Base-by-base conservation (phyloP, 2,797 vertebrate genomes). In the Sebastes steindachneri region DNA sequence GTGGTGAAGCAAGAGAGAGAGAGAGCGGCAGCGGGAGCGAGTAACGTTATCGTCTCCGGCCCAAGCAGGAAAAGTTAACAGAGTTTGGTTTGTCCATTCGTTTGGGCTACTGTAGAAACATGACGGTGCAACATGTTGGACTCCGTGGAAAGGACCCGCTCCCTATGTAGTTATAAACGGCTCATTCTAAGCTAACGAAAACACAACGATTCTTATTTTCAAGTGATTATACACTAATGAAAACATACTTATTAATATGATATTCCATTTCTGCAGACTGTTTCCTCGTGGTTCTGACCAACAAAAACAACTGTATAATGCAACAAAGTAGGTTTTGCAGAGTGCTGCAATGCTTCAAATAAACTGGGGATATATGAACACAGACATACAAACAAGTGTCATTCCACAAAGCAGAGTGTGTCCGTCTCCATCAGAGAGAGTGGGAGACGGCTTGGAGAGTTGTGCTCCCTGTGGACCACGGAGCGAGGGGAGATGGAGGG, bases 401-500 rank as follows among this genome's bases (percentile, higher is more conserved):
- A 53, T 67, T 74, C 75, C 25, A n/a, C 68, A n/a, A 73, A 66
- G 31, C 83, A 23, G 73, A 81, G 58, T 80, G 79, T 81, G 77
- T 82, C 87, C 55, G 58, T 82, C 70, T 88, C 77, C 60, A 79
- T 80, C 67, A 86, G 69, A 55, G 66, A 63, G 28, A 51, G 83
- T n/a, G 53, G 53, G 75, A 26, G 60, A 37, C 35, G 2, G 65
- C 59, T 48, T 37, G 63, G 74, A 5, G 75, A 80, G 74, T 35
- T 65, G n/a, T 53, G 63, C 35, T 83, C 83, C 83, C 82, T 4
- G 66, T 54, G 73, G 88, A 75, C 80, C 5, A 0, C 28, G 1
- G 58, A 82, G 65, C 25, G 33, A 62, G 28, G 62, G 74, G 74
- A 54, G 63, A 58, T 5, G 35, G n/a, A n/a, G 69, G 25, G 54